Conservation (phyloP, 2,888 invertebrate species). For the Drosophila rubida region DNA sequence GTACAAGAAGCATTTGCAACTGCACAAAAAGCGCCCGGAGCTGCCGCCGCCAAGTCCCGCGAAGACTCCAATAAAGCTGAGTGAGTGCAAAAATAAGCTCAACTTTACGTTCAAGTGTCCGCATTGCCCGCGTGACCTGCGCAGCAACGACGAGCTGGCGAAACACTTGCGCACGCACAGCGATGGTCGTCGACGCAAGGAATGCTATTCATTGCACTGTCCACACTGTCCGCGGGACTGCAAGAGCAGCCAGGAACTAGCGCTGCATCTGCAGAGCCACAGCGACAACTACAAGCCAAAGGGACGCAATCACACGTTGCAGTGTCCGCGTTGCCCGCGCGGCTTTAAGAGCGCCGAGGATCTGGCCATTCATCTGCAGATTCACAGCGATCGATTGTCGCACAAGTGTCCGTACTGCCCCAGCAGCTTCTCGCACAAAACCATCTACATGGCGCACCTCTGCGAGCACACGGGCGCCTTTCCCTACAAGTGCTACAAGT, state of each 20-base stretch:
- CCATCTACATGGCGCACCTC: constrained; percentile 20
- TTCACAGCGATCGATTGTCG: constrained; percentile 29
- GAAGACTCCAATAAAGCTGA: not conserved
- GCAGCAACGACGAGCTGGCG: not conserved
- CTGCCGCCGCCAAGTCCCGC: not conserved
- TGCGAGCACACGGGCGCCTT: constrained; percentile 26
- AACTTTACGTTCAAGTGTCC: not conserved
- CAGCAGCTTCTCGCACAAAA: constrained; percentile 36
- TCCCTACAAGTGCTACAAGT: constrained; percentile 10
- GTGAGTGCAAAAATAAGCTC: not conserved
- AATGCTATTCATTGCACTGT: constrained; percentile 2
- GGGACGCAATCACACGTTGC: not conserved
- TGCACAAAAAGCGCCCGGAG: not conserved
- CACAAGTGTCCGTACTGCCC: constrained; percentile 39
- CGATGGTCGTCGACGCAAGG: constrained; percentile 11
- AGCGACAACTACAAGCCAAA: constrained; percentile 8
- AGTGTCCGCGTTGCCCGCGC: constrained; percentile 35
- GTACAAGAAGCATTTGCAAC: constrained; percentile 1
- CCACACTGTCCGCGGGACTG: constrained; percentile 27
- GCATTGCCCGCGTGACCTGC: not conserved
- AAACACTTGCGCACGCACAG: not conserved
- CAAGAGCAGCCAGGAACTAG: constrained; percentile 6
- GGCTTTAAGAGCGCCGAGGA: constrained; percentile 17
- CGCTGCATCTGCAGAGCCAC: constrained; percentile 17
- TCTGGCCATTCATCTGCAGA: constrained; percentile 34